Base-by-base conservation (phyloP, 2,797 vertebrate genomes). In the Denticeps clupeoides region DNA sequence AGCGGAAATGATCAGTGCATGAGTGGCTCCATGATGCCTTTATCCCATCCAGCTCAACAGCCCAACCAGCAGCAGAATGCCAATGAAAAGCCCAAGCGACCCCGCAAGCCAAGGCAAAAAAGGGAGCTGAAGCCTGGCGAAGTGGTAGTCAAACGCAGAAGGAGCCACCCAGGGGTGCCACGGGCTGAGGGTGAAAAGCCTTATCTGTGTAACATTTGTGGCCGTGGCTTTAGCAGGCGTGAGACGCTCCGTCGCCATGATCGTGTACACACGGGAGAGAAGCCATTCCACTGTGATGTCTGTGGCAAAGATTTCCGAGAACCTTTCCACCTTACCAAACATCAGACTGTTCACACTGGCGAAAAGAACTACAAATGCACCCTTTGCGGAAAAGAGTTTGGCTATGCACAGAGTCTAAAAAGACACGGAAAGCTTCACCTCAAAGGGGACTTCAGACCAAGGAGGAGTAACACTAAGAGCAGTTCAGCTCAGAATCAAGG, bases 281-380 rank as follows among this genome's bases (percentile, higher is more conserved):
- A 95, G 63, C 90, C 91, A 0, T 89, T 94, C 58, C 81, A 88
- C 61, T 96, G 91, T 7, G 83, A 87, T 0, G 83, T 96, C 1
- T 96, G 91, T 1, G 91, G 91, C 1, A 96, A 96, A 63, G 83
- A 86, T 59, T 94, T 96, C 72, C 82, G 91, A 0, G 91, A 96
- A 59, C 89, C 89, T 7, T 96, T 96, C 76, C 91, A 96, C 75
- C 85, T 96, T 59, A 90, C 88, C 58, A 96, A 96, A 56, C 92
- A 96, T 58, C 86, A 89, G 47, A 93, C 91, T 0, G 92, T 96
- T 60, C 91, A 94, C 76, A 92, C 91, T 0, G 86, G 90, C 0
- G 88, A 91, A 47, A 87, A 93, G 59, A 93, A 93, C 69, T 94
- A 90, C 82, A 90, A 90, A 51, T 96, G 92, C 38, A 87, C 89